Conservation (phyloP, 2,888 invertebrate species). For the Limenitis camilla region DNA sequence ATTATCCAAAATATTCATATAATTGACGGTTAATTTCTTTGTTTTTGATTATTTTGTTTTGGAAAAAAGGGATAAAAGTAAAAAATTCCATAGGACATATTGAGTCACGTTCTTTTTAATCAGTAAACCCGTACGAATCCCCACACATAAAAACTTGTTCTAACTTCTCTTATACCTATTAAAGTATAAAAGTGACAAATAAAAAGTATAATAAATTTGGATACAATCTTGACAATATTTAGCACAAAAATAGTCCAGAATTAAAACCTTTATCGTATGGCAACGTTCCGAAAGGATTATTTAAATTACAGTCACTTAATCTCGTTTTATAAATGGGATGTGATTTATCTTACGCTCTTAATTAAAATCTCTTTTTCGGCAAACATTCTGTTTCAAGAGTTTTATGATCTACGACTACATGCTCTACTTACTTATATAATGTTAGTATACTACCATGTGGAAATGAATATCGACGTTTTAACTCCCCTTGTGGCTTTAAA, state of each 20-base stretch:
- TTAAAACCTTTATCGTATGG: slow-evolving; percentile 3
- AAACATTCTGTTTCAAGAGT: slow-evolving; percentile 8
- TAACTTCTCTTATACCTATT: too few relatives aligned
- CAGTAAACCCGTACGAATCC: too few relatives aligned
- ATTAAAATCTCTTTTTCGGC: slow-evolving; percentile 18
- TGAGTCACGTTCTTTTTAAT: too few relatives aligned
- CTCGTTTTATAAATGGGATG: slow-evolving; percentile 20
- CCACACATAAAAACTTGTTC: too few relatives aligned
- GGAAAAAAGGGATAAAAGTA: too few relatives aligned
- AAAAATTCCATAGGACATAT: too few relatives aligned
- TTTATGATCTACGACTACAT: slow-evolving; percentile 10
- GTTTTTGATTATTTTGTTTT: too few relatives aligned
- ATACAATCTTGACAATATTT: slow-evolving; percentile 2
- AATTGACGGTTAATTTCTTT: too few relatives aligned
- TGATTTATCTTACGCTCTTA: slow-evolving; percentile 21
- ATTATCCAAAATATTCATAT: too few relatives aligned
- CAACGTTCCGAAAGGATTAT: slow-evolving; percentile 15
- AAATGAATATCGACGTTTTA: slow-evolving; percentile 2
- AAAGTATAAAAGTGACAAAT: too few relatives aligned
- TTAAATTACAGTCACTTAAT: slow-evolving; percentile 24
- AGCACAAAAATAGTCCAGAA: slow-evolving; percentile 1
- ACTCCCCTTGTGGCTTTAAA: background rate
- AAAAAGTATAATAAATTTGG: background rate
- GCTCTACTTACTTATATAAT: background rate
- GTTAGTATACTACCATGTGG: background rate